These are phyloP conservation scores for Neolamprologus caudopunctatus DNA, from an alignment of 2,113 vertebrate species.

Conservation along the genomic window DNA sequence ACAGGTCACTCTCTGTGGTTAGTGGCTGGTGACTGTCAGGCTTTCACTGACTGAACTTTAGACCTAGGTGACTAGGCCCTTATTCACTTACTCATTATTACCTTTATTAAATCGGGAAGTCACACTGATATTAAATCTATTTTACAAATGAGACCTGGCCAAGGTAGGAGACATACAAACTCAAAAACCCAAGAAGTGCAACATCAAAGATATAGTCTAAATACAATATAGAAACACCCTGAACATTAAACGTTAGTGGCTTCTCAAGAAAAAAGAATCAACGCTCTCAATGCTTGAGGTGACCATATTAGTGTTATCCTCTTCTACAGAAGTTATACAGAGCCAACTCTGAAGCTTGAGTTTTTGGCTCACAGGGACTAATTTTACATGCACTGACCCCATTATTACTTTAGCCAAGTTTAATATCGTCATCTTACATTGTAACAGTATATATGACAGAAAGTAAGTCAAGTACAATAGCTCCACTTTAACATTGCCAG, in stretches of 20 bases:
- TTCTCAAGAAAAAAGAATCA: not conserved
- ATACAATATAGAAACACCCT: not conserved
- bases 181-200: not conserved
- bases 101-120: not conserved
- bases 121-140: not conserved
- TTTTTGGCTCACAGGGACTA: not conserved
- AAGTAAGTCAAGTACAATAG: not conserved
- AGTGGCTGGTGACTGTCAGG: not conserved
- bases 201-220: not conserved
- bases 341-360: not conserved
- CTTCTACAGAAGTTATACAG: not conserved
- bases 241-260: fast-evolving
- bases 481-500: not conserved
- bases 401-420: not conserved
- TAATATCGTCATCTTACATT: not conserved
- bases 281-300: not conserved
- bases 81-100: not conserved
- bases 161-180: not conserved
- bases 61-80: not conserved
- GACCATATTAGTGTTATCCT: not conserved
- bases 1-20: not conserved
- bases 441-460: not conserved
- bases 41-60: not conserved
- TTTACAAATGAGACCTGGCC: not conserved
- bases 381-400: not conserved